Conservation (phyloP, 2,113 vertebrate species). For the Microtus richardsoni region DNA sequence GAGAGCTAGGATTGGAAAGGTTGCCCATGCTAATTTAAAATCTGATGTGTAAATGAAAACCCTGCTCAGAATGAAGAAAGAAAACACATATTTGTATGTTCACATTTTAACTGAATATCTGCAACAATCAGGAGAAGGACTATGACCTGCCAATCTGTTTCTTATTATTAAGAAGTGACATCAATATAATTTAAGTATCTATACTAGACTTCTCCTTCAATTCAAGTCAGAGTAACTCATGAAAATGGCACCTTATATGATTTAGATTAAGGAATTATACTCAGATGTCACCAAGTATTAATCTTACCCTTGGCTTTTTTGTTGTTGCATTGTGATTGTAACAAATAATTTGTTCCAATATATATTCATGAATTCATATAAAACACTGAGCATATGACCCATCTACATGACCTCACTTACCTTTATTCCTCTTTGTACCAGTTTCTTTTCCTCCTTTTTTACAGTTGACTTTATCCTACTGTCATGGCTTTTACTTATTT, state of each 20-base stretch:
- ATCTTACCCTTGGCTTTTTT: background rate
- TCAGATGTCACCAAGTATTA: background rate
- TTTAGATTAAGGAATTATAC: background rate
- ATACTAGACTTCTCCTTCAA: background rate
- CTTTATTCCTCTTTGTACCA: too few species aligned
- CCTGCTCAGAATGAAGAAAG: background rate
- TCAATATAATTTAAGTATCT: slow-evolving; percentile 35
- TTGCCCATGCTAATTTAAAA: slow-evolving; percentile 46
- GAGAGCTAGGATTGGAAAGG: background rate
- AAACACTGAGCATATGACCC: too few species aligned
- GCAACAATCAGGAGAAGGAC: background rate
- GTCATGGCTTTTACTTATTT: background rate
- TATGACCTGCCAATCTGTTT: background rate
- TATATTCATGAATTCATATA: background rate
- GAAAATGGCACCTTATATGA: background rate
- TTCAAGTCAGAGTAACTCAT: background rate
- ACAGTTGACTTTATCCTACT: background rate
- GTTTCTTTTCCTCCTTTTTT: background rate
- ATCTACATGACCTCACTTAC: background rate
- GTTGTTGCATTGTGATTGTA: background rate
- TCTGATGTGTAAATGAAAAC: slow-evolving; percentile 52
- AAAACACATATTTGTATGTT: slow-evolving; percentile 66
- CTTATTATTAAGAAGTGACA: slow-evolving; percentile 22
- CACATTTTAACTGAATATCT: slow-evolving; percentile 60
- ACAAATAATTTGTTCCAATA: background rate